Percentiles rank a stretch among this genome's conserved stretches.
Conservation (phyloP, 2,888 invertebrate genomes). For the Invenusta paracnida region DNA sequence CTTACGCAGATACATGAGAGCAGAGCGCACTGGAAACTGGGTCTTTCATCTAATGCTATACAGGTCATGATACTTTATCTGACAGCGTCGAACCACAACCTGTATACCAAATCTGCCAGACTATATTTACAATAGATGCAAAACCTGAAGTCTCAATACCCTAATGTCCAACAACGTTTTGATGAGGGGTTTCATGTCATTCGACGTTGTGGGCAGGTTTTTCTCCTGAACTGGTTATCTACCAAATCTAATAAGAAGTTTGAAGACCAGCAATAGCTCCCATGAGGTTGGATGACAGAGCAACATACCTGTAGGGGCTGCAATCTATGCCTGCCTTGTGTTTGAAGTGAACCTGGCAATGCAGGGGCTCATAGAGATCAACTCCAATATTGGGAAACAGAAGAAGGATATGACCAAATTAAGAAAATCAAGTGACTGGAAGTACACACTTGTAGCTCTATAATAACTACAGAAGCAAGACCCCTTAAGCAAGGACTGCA, state of each 20-base stretch:
- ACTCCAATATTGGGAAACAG: neutral
- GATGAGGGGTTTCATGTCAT: neutral
- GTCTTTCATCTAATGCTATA: neutral
- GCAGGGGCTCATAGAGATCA: neutral
- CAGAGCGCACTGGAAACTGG: neutral
- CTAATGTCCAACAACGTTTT: neutral
- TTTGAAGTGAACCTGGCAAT: neutral
- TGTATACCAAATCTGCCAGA: slow-evolving; percentile 14
- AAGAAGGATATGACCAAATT: neutral
- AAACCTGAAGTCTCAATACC: neutral
- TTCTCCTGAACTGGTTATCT: neutral
- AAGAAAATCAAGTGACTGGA: neutral
- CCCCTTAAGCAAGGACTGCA: slow-evolving; percentile 6
- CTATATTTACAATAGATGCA: neutral
- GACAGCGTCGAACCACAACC: neutral
- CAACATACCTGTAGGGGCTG: too few relatives aligned
- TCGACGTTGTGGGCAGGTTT: neutral
- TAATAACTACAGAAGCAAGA: neutral
- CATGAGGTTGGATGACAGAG: neutral
- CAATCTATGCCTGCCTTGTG: too few relatives aligned
- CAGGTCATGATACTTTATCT: neutral
- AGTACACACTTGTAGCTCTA: neutral
- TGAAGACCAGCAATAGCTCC: neutral
- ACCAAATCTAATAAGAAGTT: neutral
- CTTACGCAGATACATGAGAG: neutral